Evolutionary conservation across 1,140 invertebrate species (phyloP), one percentile per base, ranked within the genome.

Genomic region (Diprion similis): DNA sequence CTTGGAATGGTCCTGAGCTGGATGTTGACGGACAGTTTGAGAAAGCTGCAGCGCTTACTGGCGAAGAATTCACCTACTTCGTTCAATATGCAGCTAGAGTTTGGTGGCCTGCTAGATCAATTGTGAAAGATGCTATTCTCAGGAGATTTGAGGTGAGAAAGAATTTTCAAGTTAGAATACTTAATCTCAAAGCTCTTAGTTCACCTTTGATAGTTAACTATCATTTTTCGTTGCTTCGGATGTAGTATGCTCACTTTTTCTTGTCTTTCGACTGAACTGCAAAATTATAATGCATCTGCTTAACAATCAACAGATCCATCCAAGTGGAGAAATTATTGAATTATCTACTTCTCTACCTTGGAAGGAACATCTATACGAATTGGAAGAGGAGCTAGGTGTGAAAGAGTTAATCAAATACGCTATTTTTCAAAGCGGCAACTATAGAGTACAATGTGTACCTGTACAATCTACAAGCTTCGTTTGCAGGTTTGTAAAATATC

Each of bases 371-470:
- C 89, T 98, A 46, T 93, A 93, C 78, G 88, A 91, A 51, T 79
- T 99, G 68, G 98, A 99, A 89, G 89, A 92, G 76, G 93, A 95
- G 82, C 81, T 93, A 75, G 87, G 90, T 0, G 83, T 98, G 10
- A 86, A 90, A 24, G 88, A 89, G 46, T 77, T 88, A 24, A 91
- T 98, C 7, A 95, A 95, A 82, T 97, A 93, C 89, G 91, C 94
- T 0, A 86, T 99, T 71, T 99, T 94, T 82, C 79, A 90, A 70
- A 90, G 91, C 77, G 87, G 89, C 17, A 90, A 82, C 1, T 98
- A 95, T 93, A 89, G 96, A 76, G 91, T 99, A 0, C 95, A 95
- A 82, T 92, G 90, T 65, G 93, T 99, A 45, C 95, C 97, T 15
- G 77, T 94, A 4, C 83, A 85, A 46, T 86, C 89, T 0, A 88